Evolutionary conservation across 1,140 invertebrate genomes (phyloP).

Genomic region (Brachystomella parvula): DNA sequence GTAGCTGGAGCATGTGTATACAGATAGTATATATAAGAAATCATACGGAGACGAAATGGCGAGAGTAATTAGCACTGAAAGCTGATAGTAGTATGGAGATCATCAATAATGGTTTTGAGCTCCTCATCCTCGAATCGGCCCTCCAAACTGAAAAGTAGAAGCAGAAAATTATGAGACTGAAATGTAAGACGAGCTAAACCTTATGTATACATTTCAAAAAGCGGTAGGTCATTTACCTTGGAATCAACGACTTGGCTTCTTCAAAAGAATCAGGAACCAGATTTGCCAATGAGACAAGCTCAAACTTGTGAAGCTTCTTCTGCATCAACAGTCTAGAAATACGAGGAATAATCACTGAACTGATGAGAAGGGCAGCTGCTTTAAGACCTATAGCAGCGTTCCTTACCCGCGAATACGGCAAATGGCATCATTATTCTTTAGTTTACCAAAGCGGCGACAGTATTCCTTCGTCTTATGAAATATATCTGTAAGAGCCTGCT

Average conservation of each 20-base stretch:
- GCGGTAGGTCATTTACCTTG: conserved; percentile 64
- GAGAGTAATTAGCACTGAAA: conserved; percentile 70
- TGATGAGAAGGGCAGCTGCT: not conserved
- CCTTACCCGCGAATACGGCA: conserved; percentile 78
- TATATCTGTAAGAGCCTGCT: conserved; percentile 95
- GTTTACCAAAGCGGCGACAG: conserved; percentile 89
- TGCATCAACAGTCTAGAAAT: conserved; percentile 75
- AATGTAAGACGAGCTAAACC: not conserved
- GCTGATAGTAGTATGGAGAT: conserved; percentile 95
- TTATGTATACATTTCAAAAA: too few species aligned
- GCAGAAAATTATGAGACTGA: conserved; percentile 4
- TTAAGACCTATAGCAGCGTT: not conserved
- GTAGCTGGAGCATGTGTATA: too few species aligned
- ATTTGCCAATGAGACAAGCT: conserved; percentile 93
- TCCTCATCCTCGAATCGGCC: conserved; percentile 95
- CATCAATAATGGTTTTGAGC: conserved; percentile 83
- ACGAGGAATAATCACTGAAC: conserved; percentile 15
- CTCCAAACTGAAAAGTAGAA: conserved; percentile 58
- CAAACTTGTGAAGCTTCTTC: conserved; percentile 97
- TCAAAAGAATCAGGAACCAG: conserved; percentile 95
- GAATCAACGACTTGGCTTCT: conserved; percentile 94
- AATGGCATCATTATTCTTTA: conserved; percentile 98
- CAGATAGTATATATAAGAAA: not conserved
- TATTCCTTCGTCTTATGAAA: conserved; percentile 97
- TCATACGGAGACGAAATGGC: not conserved